phyloP scores from a whole-genome alignment of 2,888 invertebrate genomes.

The Baronia brevicornis region DNA sequence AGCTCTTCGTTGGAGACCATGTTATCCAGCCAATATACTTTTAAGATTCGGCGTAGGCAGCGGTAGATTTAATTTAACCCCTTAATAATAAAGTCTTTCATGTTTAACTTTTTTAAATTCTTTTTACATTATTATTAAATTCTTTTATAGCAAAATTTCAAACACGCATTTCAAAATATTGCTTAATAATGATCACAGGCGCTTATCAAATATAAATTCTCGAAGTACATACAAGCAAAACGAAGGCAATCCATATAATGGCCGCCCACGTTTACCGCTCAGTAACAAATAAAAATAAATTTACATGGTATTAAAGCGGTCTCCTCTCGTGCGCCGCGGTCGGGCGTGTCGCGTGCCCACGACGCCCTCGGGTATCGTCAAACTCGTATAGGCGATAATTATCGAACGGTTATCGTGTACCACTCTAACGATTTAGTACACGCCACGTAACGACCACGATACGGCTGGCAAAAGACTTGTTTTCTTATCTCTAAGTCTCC shows the following conservation, averaged over 20 bases:
- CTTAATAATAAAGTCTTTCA: too few relatives aligned
- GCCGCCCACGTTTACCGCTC: slow-evolving; percentile 24
- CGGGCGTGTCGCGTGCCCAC: slow-evolving; percentile 32
- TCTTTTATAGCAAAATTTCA: slow-evolving; percentile 16
- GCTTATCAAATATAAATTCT: slow-evolving; percentile 13
- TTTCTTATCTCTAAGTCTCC: too few relatives aligned
- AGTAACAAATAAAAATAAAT: slow-evolving; percentile 51
- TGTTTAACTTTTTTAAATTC: too few relatives aligned
- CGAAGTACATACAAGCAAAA: slow-evolving; percentile 29
- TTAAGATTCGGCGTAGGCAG: too few relatives aligned
- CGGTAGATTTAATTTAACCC: too few relatives aligned
- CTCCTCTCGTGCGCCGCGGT: slow-evolving; percentile 14
- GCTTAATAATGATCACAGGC: slow-evolving; percentile 8
- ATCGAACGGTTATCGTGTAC: slow-evolving; percentile 34
- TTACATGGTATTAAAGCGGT: slow-evolving; percentile 38
- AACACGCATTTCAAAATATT: neutral
- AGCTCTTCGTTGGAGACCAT: too few relatives aligned
- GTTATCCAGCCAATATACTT: too few relatives aligned
- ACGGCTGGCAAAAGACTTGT: too few relatives aligned
- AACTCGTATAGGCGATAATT: slow-evolving; percentile 38
- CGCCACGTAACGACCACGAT: slow-evolving; percentile 21
- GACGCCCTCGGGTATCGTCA: slow-evolving; percentile 52
- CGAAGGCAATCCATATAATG: slow-evolving; percentile 52
- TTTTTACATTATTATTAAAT: too few relatives aligned
- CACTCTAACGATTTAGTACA: slow-evolving; percentile 4